Evolutionary conservation across 2,113 vertebrate species (phyloP).

Genomic region (Nerophis ophidion): DNA sequence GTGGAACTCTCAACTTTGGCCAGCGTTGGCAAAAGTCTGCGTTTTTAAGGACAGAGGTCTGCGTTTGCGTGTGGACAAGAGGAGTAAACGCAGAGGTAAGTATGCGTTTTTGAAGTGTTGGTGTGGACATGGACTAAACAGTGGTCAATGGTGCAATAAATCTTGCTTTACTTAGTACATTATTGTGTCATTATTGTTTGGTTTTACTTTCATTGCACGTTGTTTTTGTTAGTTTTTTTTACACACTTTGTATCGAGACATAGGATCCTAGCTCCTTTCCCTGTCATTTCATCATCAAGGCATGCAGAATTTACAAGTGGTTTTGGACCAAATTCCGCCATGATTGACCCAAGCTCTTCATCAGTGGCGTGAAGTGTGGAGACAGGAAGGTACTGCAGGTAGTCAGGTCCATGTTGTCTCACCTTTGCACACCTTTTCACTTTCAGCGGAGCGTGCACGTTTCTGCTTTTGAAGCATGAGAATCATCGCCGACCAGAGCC

Average conservation of each 20-base stretch:
- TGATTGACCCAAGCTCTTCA: constrained; percentile 13
- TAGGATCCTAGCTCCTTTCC: background rate
- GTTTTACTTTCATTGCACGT: constrained; percentile 17
- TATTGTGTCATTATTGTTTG: constrained; percentile 25
- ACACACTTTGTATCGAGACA: background rate
- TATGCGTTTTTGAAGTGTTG: too few relatives aligned
- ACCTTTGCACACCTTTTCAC: background rate
- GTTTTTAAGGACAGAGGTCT: too few relatives aligned
- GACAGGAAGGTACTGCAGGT: constrained; percentile 1
- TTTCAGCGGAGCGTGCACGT: constrained; percentile 21
- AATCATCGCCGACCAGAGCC: constrained; percentile 82
- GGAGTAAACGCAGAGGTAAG: too few relatives aligned
- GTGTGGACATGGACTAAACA: background rate
- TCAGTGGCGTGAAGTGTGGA: constrained; percentile 12
- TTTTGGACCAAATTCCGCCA: constrained; percentile 32
- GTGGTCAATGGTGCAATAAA: constrained; percentile 6
- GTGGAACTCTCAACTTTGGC: too few relatives aligned
- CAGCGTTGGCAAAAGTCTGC: too few relatives aligned
- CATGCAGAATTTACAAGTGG: constrained; percentile 70
- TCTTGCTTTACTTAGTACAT: background rate
- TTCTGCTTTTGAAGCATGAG: constrained; percentile 33
- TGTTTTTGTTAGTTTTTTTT: background rate
- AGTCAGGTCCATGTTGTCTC: constrained; percentile 26
- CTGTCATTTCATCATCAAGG: constrained; percentile 34
- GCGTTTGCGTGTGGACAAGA: too few relatives aligned